phyloP scores from a whole-genome alignment of 2,888 invertebrate genomes.

The Rhingia campestris region DNA sequence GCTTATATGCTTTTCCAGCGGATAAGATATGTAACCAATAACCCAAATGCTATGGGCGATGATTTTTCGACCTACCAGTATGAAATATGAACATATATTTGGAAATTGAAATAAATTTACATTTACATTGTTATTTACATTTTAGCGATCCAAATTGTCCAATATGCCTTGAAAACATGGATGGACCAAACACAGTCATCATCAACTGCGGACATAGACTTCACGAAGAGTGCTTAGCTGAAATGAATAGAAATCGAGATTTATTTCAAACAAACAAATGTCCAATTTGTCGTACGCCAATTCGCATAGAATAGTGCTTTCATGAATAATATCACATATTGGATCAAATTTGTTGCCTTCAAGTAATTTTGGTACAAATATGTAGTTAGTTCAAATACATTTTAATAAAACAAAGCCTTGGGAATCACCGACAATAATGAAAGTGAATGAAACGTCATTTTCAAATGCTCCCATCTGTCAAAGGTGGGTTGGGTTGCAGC shows the following conservation, averaged over 20 bases:
- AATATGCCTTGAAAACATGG: constrained; percentile 16
- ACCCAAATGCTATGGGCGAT: neutral
- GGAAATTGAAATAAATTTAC: neutral
- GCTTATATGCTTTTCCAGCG: neutral
- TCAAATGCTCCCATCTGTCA: too few relatives aligned
- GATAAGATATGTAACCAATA: constrained; percentile 10
- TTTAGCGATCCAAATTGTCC: constrained; percentile 10
- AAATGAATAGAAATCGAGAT: neutral
- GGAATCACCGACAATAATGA: too few relatives aligned
- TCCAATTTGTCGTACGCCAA: constrained; percentile 24
- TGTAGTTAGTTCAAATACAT: too few relatives aligned
- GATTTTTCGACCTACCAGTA: constrained; percentile 12
- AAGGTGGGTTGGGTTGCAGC: too few relatives aligned
- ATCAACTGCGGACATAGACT: constrained; percentile 34
- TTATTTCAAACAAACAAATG: neutral
- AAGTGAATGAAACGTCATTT: too few relatives aligned
- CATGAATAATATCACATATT: too few relatives aligned
- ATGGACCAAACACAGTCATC: neutral
- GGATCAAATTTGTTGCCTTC: too few relatives aligned
- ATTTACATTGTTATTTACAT: neutral
- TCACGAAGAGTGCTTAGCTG: neutral
- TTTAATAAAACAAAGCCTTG: too few relatives aligned
- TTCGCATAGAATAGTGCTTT: neutral
- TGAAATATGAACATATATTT: neutral
- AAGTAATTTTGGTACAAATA: too few relatives aligned